Conservation (phyloP, 2,113 vertebrate species). For the Syrmaticus mikado region DNA sequence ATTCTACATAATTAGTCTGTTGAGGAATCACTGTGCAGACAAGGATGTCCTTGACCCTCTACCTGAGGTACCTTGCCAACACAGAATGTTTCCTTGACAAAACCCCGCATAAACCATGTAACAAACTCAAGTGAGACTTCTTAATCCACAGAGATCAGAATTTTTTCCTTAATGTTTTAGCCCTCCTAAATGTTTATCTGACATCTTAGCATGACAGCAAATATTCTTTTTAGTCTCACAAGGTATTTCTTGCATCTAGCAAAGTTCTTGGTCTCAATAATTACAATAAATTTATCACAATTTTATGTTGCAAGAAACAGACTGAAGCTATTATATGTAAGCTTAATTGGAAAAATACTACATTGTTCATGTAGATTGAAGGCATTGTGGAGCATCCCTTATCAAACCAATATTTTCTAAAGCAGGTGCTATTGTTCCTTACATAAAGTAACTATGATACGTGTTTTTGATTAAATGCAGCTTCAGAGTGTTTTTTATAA, state of each 20-base stretch:
- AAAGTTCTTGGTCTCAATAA: neutral
- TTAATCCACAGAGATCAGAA: fast-evolving
- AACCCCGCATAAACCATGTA: neutral
- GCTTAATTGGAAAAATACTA: neutral
- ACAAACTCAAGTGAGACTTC: neutral
- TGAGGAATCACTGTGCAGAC: neutral
- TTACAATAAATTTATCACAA: neutral
- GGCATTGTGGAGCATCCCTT: neutral
- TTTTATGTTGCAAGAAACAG: neutral
- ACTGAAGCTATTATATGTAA: neutral
- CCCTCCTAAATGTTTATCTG: neutral
- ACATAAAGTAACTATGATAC: neutral
- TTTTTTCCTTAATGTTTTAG: neutral
- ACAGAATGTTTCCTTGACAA: neutral
- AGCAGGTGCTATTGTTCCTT: neutral
- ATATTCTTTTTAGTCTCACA: neutral
- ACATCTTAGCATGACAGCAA: neutral
- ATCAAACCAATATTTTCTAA: neutral
- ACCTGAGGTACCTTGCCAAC: neutral
- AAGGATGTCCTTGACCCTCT: neutral
- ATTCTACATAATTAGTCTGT: neutral
- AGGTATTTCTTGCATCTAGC: neutral
- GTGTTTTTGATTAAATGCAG: neutral
- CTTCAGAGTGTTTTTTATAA: neutral
- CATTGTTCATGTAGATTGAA: neutral